Evolutionary conservation across 2,888 invertebrate species (phyloP), one percentile per base, ranked within the genome.

Genomic region (Stramonita haemastoma): DNA sequence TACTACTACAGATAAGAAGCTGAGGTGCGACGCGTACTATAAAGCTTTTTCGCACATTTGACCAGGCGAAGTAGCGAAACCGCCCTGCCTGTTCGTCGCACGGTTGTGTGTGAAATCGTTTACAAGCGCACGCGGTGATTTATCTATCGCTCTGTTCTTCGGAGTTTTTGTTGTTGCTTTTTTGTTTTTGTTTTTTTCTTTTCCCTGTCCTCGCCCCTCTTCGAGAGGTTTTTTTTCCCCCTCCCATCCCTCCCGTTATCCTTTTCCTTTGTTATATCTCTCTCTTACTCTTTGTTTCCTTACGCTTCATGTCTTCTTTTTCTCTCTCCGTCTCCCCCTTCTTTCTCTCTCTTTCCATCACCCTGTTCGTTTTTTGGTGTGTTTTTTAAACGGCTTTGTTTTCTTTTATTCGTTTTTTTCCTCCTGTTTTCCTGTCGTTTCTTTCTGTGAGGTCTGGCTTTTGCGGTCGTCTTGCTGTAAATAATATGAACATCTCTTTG

Each of bases 61-160:
- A 15, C 77, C 77, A 73, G 11, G n/a, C 22, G n/a, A 60, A 73
- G n/a, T 73, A n/a, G 73, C n/a, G 73, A n/a, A 73, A 73, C n/a
- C 73, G n/a, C n/a, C 0, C n/a, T 73, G 26, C 13, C 11, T 73
- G n/a, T 0, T 26, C 73, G 73, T 73, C 73, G n/a, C 73, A 73
- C 73, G n/a, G 73, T 73, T 73, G 73, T 73, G 73, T 73, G 73
- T 73, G 73, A 73, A 73, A 73, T 73, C 73, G 73, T 73, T 73
- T 73, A 73, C 73, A 73, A n/a, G 73, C 73, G n/a, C 73, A n/a
- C 26, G 73, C 73, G 73, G 73, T 73, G 73, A 73, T 73, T 73
- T 73, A 73, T 73, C n/a, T n/a, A 56, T 77, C 79, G 13, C 36
- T 77, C 56, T 73, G 29, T 29, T 79, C 32, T 81, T 29, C 81